Base-by-base conservation (phyloP, 2,888 invertebrate genomes). In the Vesta saturnalis region DNA sequence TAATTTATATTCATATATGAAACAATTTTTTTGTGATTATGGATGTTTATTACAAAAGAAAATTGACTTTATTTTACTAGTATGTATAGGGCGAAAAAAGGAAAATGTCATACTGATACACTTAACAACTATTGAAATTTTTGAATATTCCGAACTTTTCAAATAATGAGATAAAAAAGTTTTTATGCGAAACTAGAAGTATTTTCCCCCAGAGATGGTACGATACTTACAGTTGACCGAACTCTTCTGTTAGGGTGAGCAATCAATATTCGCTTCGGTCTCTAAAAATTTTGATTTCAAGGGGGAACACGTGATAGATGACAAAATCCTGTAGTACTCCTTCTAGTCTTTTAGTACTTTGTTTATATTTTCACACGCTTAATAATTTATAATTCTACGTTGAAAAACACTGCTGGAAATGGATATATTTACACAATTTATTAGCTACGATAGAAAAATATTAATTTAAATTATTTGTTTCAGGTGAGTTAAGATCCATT, bases 111-210 rank as follows among this genome's bases (percentile, higher is more conserved):
- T n/a, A 39, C 8, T 8, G 12, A 58, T 63, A 67, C 69, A 64
- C 64, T 70, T 68, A 60, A 67, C 59, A 72, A 70, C 73, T 71
- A 71, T 70, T 72, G 72, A 72, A 73, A 75, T 73, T 73, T 66
- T 70, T 67, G 72, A 69, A 74, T 76, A 76, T 74, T 72, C 71
- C 71, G 66, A 74, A 75, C 69, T 74, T 73, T 69, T 65, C 63
- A 73, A 74, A 76, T 75, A 77, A 77, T 77, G 76, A 75, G 73
- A 74, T 75, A 73, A 75, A 75, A 75, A 75, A 75, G 72, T 77
- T 77, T 74, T 73, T 70, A 72, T 73, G 68, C 64, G 72, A 68
- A 73, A 73, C 72, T 73, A 70, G 69, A 71, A 73, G 71, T 73
- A 72, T 72, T 74, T 65, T 67, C 69, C 67, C 70, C 64, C 64